phyloP scores from a whole-genome alignment of 2,797 vertebrate genomes.

The Eurystomus glaucurus region DNA sequence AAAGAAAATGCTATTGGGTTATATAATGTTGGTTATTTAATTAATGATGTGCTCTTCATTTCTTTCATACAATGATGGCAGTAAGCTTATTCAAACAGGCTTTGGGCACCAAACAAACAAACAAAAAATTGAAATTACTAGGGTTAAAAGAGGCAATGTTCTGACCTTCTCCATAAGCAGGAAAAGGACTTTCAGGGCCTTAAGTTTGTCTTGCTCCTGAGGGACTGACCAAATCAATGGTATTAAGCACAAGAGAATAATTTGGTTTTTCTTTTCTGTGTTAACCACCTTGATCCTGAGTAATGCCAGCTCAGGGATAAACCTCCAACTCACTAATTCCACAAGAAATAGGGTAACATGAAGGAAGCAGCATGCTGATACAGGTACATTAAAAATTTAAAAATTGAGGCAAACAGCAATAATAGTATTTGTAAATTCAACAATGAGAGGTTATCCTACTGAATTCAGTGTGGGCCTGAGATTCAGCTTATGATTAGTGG shows the following conservation, averaged over 20 bases:
- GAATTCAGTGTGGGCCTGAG: not conserved
- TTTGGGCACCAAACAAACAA: not conserved
- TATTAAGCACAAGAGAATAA: not conserved
- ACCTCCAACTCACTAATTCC: not conserved
- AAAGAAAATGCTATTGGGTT: not conserved
- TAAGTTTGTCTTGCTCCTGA: not conserved
- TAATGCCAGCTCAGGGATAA: not conserved
- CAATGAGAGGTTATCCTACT: not conserved
- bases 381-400: not conserved
- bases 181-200: slow-evolving; percentile 7
- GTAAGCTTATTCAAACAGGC: not conserved
- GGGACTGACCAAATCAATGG: not conserved
- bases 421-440: not conserved
- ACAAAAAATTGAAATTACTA: not conserved
- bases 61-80: not conserved
- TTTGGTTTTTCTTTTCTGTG: not conserved
- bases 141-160: not conserved
- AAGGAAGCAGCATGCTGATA: not conserved
- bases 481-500: not conserved
- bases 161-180: not conserved
- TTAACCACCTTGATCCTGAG: not conserved
- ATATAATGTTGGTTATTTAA: not conserved
- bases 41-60: not conserved
- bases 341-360: not conserved
- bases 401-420: not conserved